Evolutionary conservation across 2,888 invertebrate species (phyloP).

Genomic region (Clunio marinus): DNA sequence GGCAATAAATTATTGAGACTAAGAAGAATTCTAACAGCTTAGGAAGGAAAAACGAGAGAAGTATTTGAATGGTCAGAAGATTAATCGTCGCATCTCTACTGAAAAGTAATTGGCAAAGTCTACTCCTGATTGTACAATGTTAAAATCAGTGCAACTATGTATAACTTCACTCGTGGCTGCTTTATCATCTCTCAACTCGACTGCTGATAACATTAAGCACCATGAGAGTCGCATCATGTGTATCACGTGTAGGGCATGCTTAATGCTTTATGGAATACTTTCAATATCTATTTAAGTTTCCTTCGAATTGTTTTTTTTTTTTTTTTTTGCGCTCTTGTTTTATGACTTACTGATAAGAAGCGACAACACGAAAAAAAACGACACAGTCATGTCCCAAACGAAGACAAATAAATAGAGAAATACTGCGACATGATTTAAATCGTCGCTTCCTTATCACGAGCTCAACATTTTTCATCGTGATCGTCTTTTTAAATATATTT

Average conservation of each 20-base stretch:
- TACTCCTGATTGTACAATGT: too few species aligned
- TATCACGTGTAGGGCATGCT: constrained; percentile 26
- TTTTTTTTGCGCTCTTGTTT: neutral
- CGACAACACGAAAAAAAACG: neutral
- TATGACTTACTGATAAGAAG: neutral
- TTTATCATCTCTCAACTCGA: too few species aligned
- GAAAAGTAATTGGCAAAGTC: too few species aligned
- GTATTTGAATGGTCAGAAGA: too few species aligned
- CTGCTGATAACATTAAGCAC: too few species aligned
- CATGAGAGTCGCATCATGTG: constrained; percentile 22
- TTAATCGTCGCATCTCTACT: too few species aligned
- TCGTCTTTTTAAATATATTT: too few species aligned
- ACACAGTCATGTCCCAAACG: neutral
- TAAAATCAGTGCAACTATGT: too few species aligned
- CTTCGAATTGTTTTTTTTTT: neutral
- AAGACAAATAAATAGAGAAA: too few species aligned
- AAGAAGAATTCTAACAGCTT: too few species aligned
- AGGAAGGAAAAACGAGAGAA: too few species aligned
- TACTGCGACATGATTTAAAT: neutral
- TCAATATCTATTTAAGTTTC: neutral
- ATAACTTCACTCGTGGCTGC: too few species aligned
- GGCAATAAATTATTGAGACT: constrained; percentile 13
- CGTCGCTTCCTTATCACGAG: constrained; percentile 10
- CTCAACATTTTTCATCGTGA: neutral
- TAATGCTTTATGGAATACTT: neutral